Evolutionary conservation across 1,140 invertebrate species (phyloP), one percentile per base, ranked within the genome.

Genomic region (Potamilus streckersoni): DNA sequence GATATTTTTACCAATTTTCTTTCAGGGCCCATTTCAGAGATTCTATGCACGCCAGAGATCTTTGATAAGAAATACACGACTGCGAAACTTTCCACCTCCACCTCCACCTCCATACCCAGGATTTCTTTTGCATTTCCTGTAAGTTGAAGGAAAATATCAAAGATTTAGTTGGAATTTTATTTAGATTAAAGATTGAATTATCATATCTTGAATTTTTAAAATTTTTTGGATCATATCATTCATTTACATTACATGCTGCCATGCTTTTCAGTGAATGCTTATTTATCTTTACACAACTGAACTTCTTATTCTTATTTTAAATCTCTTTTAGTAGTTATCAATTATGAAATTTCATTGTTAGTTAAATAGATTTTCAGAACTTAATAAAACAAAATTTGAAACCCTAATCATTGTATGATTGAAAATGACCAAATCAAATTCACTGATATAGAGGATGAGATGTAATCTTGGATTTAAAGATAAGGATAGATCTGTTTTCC

Each of bases 71-170:
- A 76, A 88, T 78, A 80, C 88, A 19, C 84, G 89, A 17, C 82
- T 90, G 61, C 60, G 75, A 38, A 77, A 72, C 57, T 77, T 85
- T 27, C 83, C 88, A 12, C 86, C 86, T n/a, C 85, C 88, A 13
- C 87, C 87, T 55, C 86, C 89, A 11, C 84, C 87, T 20, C 87
- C 90, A 19, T 92, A 91, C 76, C 89, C 91, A 59, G 94, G 94
- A 81, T 94, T 95, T 84, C 90, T 95, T 61, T 90, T 95, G 23
- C 95, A 95, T 87, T 95, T 96, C 92, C 90, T 96, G 94, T 95
- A 91, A 92, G 94, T 91, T 20, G 58, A 17, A 19, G 20, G 31
- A 31, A 31, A 31, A 65, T 59, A n/a, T 2, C 62, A 19, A 65
- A 13, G 11, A 59, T 20, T 16, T 17, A 49, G 19, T 16, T 20